Evolutionary conservation across 2,113 vertebrate species (phyloP).

Genomic region (Murina feae): DNA sequence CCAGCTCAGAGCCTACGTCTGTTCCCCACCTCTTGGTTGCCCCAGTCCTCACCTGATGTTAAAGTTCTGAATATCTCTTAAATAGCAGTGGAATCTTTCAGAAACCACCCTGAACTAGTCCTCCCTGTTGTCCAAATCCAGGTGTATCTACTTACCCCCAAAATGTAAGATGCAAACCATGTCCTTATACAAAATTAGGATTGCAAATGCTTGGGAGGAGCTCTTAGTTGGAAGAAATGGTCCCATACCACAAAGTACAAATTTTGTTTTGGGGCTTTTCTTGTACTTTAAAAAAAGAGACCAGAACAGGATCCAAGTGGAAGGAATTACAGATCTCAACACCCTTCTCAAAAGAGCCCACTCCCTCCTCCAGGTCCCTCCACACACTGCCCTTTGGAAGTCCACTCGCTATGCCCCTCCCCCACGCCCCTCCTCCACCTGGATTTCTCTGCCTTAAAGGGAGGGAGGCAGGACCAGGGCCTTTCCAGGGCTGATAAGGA

Average conservation of each 20-base stretch:
- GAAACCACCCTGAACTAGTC: not conserved
- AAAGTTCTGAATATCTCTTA: not conserved
- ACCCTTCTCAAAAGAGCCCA: not conserved
- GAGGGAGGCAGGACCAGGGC: not conserved
- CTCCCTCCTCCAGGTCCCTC: not conserved
- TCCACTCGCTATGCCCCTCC: rapidly evolving
- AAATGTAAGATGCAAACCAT: not conserved
- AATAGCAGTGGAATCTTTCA: not conserved
- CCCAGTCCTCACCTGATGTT: not conserved
- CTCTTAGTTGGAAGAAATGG: not conserved
- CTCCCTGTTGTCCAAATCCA: not conserved
- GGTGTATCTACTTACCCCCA: not conserved
- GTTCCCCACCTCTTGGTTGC: not conserved
- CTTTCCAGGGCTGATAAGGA: not conserved
- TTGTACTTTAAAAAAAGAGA: not conserved
- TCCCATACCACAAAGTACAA: not conserved
- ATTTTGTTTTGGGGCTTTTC: not conserved
- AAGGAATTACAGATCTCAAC: not conserved
- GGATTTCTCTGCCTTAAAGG: not conserved
- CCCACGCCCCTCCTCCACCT: not conserved
- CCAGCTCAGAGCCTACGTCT: not conserved
- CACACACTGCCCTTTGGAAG: not conserved
- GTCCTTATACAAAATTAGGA: not conserved
- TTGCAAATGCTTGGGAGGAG: not conserved
- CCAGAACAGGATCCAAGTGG: not conserved